These are phyloP conservation scores for Idris sp. DNA, from an alignment of 1,140 invertebrate genomes.

Conservation along the genomic window DNA sequence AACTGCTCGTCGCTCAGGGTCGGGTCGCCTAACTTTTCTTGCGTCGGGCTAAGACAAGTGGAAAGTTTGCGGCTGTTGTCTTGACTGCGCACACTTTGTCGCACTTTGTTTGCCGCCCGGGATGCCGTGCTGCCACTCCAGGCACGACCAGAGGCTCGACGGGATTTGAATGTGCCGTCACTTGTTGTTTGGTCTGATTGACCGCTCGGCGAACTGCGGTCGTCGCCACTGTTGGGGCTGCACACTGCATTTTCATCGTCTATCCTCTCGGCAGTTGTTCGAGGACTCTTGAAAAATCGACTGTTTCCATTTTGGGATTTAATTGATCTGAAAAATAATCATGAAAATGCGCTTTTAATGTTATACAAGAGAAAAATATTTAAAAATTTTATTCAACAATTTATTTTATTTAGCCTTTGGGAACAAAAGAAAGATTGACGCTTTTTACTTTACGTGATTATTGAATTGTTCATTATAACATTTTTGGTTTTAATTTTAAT, in stretches of 20 bases:
- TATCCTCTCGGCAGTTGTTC: constrained; percentile 33
- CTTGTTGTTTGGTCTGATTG: constrained; percentile 85
- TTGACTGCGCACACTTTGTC: constrained; percentile 72
- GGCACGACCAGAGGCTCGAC: constrained; percentile 69
- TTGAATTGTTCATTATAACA: too few relatives aligned
- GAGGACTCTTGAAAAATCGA: constrained; percentile 65
- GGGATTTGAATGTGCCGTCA: constrained; percentile 79
- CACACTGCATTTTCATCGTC: constrained; percentile 65
- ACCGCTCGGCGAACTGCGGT: constrained; percentile 89
- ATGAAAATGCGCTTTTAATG: too few relatives aligned
- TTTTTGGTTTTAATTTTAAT: too few relatives aligned
- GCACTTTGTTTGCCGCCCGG: constrained; percentile 68
- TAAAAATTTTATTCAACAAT: too few relatives aligned
- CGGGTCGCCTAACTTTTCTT: constrained; percentile 77
- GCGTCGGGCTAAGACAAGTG: constrained; percentile 59
- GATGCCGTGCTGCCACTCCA: constrained; percentile 71
- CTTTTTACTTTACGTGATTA: too few relatives aligned
- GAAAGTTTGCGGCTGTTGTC: constrained; percentile 66
- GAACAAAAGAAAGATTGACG: too few relatives aligned
- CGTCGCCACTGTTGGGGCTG: constrained; percentile 71
- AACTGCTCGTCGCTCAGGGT: constrained; percentile 89
- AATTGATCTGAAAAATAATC: constrained; percentile 60
- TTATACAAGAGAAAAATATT: too few relatives aligned
- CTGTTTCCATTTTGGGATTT: constrained; percentile 65
- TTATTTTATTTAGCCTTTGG: too few relatives aligned